A percentile compares a stretch with the other conserved stretches of the same genome.
These are phyloP conservation scores for Leptosomus discolor DNA, from an alignment of 2,113 vertebrate genomes.

Conservation along the genomic window DNA sequence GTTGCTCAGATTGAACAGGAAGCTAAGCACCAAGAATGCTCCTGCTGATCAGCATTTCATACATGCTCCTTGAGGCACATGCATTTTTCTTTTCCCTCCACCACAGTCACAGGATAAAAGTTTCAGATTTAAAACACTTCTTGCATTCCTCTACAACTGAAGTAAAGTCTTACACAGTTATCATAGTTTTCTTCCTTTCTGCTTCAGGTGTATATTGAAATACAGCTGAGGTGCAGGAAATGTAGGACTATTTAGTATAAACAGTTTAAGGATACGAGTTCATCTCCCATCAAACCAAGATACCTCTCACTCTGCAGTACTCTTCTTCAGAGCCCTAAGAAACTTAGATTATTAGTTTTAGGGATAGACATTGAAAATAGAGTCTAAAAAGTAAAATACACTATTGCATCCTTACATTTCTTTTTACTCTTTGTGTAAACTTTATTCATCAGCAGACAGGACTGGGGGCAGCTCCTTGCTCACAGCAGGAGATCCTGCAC, in stretches of 20 bases:
- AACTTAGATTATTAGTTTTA: background rate
- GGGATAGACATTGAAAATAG: background rate
- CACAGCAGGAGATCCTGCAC: background rate
- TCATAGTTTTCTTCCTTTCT: background rate
- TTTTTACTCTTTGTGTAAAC: background rate
- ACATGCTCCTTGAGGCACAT: background rate
- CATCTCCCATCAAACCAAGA: background rate
- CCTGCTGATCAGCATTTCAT: background rate
- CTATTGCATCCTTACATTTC: background rate
- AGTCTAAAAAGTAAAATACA: background rate
- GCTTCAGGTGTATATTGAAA: background rate
- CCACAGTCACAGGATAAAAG: background rate
- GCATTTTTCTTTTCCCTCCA: background rate
- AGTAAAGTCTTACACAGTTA: background rate
- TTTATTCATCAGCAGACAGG: background rate
- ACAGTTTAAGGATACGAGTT: background rate
- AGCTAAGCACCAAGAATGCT: background rate
- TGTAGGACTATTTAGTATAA: background rate
- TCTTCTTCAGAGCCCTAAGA: background rate
- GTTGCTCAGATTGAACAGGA: background rate
- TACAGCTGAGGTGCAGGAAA: background rate
- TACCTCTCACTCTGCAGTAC: background rate
- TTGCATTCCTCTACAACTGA: background rate
- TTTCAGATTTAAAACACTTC: background rate
- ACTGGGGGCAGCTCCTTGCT: background rate